Percentiles rank a stretch among this genome's conserved stretches.
Conservation (phyloP, 2,888 invertebrate genomes). For the Drepana falcataria region DNA sequence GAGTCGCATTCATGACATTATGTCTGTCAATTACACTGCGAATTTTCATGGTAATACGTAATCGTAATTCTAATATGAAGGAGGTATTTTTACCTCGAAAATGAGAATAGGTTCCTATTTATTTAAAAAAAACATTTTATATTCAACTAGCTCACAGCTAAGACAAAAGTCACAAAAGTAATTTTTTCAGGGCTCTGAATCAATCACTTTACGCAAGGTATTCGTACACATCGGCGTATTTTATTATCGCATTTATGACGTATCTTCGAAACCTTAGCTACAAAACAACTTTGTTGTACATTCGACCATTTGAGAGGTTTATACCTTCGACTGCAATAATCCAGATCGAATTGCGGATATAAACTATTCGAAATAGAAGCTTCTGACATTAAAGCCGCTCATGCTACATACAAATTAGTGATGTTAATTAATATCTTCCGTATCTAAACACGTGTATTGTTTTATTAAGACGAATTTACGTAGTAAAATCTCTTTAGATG, state of each 20-base stretch:
- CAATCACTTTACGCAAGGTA: slow-evolving; percentile 1
- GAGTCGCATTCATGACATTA: no score
- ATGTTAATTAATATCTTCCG: no score
- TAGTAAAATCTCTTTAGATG: no score
- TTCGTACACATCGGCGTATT: slow-evolving; percentile 25
- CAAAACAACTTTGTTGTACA: slow-evolving; percentile 41
- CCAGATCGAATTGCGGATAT: slow-evolving; percentile 33
- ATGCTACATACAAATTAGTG: slow-evolving; percentile 11
- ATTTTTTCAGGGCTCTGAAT: not conserved
- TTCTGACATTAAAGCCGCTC: slow-evolving; percentile 13
- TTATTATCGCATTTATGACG: slow-evolving; percentile 36
- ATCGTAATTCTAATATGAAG: no score
- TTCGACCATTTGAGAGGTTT: slow-evolving; percentile 28
- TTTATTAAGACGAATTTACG: no score
- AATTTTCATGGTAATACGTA: no score
- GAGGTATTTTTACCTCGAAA: no score
- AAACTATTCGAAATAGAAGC: slow-evolving; percentile 18
- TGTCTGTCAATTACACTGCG: no score
- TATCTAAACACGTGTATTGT: no score
- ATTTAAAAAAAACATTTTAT: no score
- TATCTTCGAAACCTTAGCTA: slow-evolving; percentile 21
- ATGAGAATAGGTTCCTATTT: no score
- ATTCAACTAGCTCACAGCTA: not conserved
- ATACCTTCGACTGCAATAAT: slow-evolving; percentile 37
- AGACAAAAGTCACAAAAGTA: not conserved